Evolutionary conservation across 2,888 invertebrate genomes (phyloP), one percentile per base, ranked within the genome.

Genomic region (Yponomeuta sedellus): DNA sequence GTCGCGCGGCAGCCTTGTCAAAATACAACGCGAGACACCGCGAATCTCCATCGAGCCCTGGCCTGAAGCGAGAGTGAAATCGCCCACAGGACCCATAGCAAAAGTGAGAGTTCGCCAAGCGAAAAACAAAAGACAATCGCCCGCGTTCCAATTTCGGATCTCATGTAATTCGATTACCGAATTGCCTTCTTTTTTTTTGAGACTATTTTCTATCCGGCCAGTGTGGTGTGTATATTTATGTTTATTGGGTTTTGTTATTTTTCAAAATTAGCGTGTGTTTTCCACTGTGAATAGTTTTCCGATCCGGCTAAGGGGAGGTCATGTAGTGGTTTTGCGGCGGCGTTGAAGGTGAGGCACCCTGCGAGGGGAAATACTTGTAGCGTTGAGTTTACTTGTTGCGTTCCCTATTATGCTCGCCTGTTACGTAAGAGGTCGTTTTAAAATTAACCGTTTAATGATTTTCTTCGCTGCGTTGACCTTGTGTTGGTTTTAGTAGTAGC

Each of bases 301-400:
- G 28, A 62, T 62, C 16, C 12, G 62, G 22, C 62, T 16, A 5
- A 12, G n/a, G n/a, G 16, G 19, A 16, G 12, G n/a, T 16, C 25
- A 39, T 62, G 28, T 62, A 62, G 62, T 62, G 44, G 8, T 16
- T 12, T 52, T 16, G 44, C 44, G 16, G 44, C 44, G 62, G 12
- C 12, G 62, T 66, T 11, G 40, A 69, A 68, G 74, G 77, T 78
- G 80, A 72, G 88, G 83, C 76, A 52, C 28, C 19, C 39, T 16
- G 3, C 69, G 74, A 76, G 66, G 61, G 68, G 28, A 22, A 64
- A 59, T 74, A 81, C 80, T 81, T 84, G 81, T 84, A 75, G 79
- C 75, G 71, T 74, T 74, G 72, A 52, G 68, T 75, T 81, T 83
- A 88, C 88, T 88, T 88, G 88, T 88, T 88, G 88, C 88, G 79